Evolutionary conservation across 2,888 invertebrate genomes (phyloP).

Genomic region (Drosophila macrospina): DNA sequence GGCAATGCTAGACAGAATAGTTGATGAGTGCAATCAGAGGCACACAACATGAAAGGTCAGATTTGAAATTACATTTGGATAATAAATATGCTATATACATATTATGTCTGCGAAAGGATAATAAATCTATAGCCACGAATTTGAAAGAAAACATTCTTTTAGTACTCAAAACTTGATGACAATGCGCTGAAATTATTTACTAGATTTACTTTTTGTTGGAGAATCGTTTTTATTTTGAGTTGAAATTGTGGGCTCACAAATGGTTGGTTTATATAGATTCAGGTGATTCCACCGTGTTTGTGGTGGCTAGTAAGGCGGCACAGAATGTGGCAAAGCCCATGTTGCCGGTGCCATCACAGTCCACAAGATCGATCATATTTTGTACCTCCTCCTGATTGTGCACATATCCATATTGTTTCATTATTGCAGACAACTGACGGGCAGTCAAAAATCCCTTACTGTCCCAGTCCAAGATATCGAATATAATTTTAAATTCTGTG

Average conservation of each 20-base stretch:
- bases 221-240: background rate
- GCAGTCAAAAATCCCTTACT: slow-evolving; percentile 10
- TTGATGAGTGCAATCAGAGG: too few relatives aligned
- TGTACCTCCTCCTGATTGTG: slow-evolving; percentile 9
- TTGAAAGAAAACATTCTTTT: too few relatives aligned
- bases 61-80: too few relatives aligned
- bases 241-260: too few relatives aligned
- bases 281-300: background rate
- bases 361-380: slow-evolving; percentile 7
- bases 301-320: slow-evolving; percentile 10
- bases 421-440: slow-evolving; percentile 11
- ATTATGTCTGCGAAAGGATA: too few relatives aligned
- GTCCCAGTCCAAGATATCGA: slow-evolving; percentile 15
- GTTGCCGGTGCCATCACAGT: slow-evolving; percentile 8
- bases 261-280: background rate
- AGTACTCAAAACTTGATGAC: too few relatives aligned
- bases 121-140: too few relatives aligned
- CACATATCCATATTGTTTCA: slow-evolving; percentile 10
- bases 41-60: too few relatives aligned
- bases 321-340: slow-evolving; percentile 18
- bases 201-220: background rate
- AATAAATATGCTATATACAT: too few relatives aligned
- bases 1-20: too few relatives aligned
- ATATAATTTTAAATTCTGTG: slow-evolving; percentile 8
- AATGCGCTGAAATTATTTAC: too few relatives aligned